These are phyloP conservation scores for Plebejus anna DNA, from an alignment of 2,888 invertebrate genomes.

Conservation along the genomic window DNA sequence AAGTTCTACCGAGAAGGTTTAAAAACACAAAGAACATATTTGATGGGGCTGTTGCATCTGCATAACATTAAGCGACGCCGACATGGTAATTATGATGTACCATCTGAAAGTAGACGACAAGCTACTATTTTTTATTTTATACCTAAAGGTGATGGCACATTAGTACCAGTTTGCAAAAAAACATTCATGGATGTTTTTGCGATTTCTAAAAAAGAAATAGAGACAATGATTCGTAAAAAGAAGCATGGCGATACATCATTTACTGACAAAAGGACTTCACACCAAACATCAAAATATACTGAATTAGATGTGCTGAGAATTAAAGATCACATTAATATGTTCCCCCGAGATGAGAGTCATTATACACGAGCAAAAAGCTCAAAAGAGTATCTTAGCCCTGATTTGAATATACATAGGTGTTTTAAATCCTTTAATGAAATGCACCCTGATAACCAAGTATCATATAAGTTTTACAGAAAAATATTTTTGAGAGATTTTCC, in stretches of 20 bases:
- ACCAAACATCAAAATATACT: constrained; percentile 17
- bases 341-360: constrained; percentile 27
- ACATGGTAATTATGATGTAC: constrained; percentile 16
- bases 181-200: constrained; percentile 23
- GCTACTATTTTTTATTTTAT: no score
- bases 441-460: constrained; percentile 26
- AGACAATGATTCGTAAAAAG: constrained; percentile 13
- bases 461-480: constrained; percentile 25
- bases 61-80: constrained; percentile 10
- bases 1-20: constrained; percentile 7
- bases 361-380: constrained; percentile 26
- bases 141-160: no score
- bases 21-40: constrained; percentile 20
- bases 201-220: not conserved
- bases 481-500: constrained; percentile 21
- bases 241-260: constrained; percentile 6
- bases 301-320: not conserved
- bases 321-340: not conserved
- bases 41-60: constrained; percentile 18
- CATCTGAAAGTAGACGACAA: constrained; percentile 13
- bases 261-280: constrained; percentile 5
- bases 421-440: constrained; percentile 29
- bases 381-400: constrained; percentile 28
- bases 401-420: constrained; percentile 25
- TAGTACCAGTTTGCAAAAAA: constrained; percentile 13